Conservation (phyloP, 2,888 invertebrate species). For the Calameuta idolon region DNA sequence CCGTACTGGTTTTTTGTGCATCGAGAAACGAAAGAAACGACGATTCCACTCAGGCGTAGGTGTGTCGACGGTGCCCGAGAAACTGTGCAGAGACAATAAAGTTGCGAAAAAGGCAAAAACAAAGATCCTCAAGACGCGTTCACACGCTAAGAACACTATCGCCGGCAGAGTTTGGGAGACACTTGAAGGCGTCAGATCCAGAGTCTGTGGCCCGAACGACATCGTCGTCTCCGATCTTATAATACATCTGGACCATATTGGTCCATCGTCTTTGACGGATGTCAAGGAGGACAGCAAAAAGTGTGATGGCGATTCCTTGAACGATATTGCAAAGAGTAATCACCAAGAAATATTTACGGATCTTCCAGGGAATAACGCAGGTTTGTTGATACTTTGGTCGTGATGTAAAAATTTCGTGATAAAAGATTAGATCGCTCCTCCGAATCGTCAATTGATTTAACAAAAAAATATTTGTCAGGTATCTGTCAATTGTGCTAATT, state of each 20-base stretch:
- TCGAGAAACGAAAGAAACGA: background rate
- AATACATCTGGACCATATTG: slow-evolving; percentile 30
- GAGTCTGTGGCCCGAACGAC: slow-evolving; percentile 36
- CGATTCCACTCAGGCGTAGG: slow-evolving; percentile 22
- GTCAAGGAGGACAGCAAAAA: background rate
- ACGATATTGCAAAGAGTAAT: background rate
- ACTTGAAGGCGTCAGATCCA: slow-evolving; percentile 46
- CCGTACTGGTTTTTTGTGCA: background rate
- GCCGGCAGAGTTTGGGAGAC: slow-evolving; percentile 58
- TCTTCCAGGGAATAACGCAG: background rate
- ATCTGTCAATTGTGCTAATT: background rate
- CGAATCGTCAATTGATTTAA: background rate
- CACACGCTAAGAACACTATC: slow-evolving; percentile 41
- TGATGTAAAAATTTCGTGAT: background rate
- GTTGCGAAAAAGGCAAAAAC: slow-evolving; percentile 47
- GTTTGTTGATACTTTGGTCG: background rate
- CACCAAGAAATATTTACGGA: background rate
- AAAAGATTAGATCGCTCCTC: background rate
- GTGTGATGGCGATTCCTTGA: background rate
- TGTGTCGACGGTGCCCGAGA: slow-evolving; percentile 37
- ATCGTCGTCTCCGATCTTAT: slow-evolving; percentile 41
- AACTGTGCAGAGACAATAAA: slow-evolving; percentile 42
- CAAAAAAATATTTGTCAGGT: background rate
- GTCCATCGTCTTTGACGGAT: slow-evolving; percentile 4
- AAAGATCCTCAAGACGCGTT: slow-evolving; percentile 37